These are phyloP conservation scores for Buteo buteo DNA, from an alignment of 2,113 vertebrate genomes.

Conservation along the genomic window DNA sequence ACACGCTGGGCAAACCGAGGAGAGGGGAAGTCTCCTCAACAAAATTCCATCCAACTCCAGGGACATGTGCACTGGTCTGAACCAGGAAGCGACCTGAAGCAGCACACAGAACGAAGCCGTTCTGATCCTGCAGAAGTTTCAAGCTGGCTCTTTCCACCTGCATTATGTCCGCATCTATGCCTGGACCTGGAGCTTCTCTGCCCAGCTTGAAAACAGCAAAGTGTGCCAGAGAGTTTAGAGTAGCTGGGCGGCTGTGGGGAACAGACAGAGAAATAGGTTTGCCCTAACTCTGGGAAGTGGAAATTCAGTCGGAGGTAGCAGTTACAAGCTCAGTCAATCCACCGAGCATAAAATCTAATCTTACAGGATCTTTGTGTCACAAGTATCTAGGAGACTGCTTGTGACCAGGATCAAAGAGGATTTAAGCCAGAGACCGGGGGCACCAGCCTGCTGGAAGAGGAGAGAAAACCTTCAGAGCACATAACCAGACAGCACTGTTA, in stretches of 20 bases:
- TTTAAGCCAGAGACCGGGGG: neutral
- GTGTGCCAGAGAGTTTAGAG: fast-evolving
- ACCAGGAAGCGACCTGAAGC: neutral
- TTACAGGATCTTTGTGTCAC: neutral
- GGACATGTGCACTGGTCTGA: too few relatives aligned
- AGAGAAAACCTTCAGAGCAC: neutral
- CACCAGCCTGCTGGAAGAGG: neutral
- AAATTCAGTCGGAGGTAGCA: neutral
- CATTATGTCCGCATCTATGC: fast-evolving
- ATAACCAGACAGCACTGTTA: fast-evolving
- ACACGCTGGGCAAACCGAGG: fast-evolving
- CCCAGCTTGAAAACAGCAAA: fast-evolving
- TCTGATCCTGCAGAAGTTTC: neutral
- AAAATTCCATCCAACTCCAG: neutral
- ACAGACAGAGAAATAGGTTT: neutral
- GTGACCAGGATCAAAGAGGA: neutral
- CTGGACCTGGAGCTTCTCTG: neutral
- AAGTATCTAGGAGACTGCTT: neutral
- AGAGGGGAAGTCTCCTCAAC: neutral
- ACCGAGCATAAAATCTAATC: neutral
- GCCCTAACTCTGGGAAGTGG: neutral
- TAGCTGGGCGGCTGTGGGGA: neutral
- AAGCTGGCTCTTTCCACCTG: neutral
- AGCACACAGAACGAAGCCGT: neutral
- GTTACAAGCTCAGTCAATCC: neutral